These are phyloP conservation scores for Yoshiicerus persimilis DNA, from an alignment of 1,140 invertebrate species.

Conservation along the genomic window DNA sequence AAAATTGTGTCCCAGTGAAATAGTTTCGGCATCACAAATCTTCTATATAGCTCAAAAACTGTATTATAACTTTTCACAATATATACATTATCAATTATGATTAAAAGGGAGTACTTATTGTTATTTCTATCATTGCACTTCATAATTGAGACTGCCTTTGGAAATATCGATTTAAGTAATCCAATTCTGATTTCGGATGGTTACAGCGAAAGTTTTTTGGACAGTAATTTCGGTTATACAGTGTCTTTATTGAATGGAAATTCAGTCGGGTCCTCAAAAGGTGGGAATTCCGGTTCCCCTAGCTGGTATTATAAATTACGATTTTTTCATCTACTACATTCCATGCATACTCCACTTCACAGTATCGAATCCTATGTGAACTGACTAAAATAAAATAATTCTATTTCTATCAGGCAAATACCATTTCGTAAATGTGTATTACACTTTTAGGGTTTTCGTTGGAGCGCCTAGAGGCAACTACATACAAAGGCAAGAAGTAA, in stretches of 20 bases:
- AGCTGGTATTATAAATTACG: background rate
- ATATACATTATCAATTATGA: background rate
- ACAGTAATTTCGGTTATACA: background rate
- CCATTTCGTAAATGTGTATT: background rate
- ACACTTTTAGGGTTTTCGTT: background rate
- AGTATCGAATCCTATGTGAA: background rate
- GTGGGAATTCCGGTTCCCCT: background rate
- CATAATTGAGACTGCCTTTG: background rate
- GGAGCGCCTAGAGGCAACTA: background rate
- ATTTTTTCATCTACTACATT: background rate
- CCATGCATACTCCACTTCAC: background rate
- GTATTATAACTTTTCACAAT: too few species aligned
- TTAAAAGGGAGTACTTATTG: background rate
- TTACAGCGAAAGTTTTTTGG: background rate
- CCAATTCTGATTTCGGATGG: background rate
- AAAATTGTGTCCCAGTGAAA: too few species aligned
- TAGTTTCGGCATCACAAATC: too few species aligned
- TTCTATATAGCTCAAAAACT: too few species aligned
- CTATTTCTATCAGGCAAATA: background rate
- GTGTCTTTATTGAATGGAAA: background rate
- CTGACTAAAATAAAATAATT: background rate
- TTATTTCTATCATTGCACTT: background rate
- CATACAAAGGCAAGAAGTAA: conserved; percentile 39
- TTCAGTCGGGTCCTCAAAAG: background rate
- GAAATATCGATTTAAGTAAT: background rate